phyloP scores from a whole-genome alignment of 2,888 invertebrate species.

The Agrotis ipsilon region DNA sequence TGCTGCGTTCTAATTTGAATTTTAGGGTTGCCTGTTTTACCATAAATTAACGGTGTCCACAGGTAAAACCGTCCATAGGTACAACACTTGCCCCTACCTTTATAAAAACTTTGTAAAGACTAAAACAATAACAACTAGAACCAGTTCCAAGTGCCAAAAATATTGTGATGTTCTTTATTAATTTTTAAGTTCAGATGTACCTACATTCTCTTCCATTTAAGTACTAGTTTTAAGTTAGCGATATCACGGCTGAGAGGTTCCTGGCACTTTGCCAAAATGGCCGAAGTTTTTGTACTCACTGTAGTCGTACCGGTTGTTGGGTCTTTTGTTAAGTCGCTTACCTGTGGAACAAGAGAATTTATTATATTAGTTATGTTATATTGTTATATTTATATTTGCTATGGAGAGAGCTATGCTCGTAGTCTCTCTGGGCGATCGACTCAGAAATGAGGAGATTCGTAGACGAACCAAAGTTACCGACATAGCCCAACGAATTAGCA shows the following conservation, averaged over 20 bases:
- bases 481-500: no score
- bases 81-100: no score
- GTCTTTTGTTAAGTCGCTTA: slow-evolving; percentile 37
- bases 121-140: not conserved
- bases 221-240: slow-evolving; percentile 22
- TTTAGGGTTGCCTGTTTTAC: no score
- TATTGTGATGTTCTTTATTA: slow-evolving; percentile 21
- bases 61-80: no score
- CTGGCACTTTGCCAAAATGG: slow-evolving; percentile 37
- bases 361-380: slow-evolving; percentile 17
- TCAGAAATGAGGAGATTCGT: no score
- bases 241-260: slow-evolving; percentile 31
- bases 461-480: no score
- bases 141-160: slow-evolving; percentile 9
- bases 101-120: no score
- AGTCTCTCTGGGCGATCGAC: no score
- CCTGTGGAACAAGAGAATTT: slow-evolving; percentile 32
- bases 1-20: no score
- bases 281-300: slow-evolving; percentile 44
- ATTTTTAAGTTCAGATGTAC: slow-evolving; percentile 38
- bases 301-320: slow-evolving; percentile 1
- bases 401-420: no score
- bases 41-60: no score
- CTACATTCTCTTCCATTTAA: slow-evolving; percentile 41
- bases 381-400: no score